These are phyloP conservation scores for Spisula solida DNA, from an alignment of 2,888 invertebrate genomes.

Conservation along the genomic window DNA sequence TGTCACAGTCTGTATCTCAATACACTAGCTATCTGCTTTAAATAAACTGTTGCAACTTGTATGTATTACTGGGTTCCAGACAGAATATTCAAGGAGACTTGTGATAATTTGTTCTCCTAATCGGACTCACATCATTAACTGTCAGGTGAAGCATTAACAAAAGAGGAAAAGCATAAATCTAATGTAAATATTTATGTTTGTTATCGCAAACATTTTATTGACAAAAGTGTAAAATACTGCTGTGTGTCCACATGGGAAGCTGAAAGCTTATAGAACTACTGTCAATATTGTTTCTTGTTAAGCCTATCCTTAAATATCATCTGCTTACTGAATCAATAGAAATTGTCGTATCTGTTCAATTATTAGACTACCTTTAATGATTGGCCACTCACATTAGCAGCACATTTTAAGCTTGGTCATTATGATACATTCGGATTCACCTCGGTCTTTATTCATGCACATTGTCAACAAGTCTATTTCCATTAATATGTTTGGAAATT, in stretches of 20 bases:
- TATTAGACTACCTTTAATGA: too few species aligned
- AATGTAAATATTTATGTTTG: conserved; percentile 33
- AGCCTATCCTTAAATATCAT: background rate
- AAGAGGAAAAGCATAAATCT: conserved; percentile 26
- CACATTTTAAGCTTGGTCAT: too few species aligned
- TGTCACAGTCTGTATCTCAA: too few species aligned
- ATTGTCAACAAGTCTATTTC: too few species aligned
- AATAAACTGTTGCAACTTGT: conserved; percentile 2
- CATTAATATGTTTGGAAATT: too few species aligned
- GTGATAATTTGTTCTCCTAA: background rate
- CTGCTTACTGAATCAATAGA: background rate
- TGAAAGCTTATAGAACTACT: background rate
- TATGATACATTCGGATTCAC: too few species aligned
- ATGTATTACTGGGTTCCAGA: background rate
- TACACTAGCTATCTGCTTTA: too few species aligned
- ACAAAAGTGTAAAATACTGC: conserved; percentile 24
- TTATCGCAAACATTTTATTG: conserved; percentile 28
- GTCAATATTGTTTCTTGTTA: background rate
- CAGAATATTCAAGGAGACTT: background rate
- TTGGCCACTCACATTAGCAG: too few species aligned
- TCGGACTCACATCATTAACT: background rate
- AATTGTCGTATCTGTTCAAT: background rate
- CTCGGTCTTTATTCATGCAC: too few species aligned
- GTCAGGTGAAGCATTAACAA: background rate
- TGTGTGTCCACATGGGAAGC: background rate